phyloP scores from a whole-genome alignment of 2,797 vertebrate species.

The Myotis myotis region DNA sequence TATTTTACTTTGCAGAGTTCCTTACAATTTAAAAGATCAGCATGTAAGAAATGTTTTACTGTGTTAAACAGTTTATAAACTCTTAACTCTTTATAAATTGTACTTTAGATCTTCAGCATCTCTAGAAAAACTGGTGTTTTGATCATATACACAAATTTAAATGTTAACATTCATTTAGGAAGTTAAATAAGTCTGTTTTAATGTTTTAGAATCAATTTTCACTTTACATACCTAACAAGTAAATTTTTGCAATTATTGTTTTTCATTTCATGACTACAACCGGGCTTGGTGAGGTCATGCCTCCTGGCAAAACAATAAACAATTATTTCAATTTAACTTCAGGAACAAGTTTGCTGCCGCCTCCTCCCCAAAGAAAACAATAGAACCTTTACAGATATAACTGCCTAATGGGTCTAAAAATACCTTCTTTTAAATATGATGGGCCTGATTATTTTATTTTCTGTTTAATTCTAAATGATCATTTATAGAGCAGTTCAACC shows the following conservation, averaged over 20 bases:
- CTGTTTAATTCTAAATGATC: conserved; percentile 46
- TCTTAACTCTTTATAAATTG: conserved; percentile 22
- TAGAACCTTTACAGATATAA: conserved; percentile 63
- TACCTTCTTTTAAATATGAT: conserved; percentile 67
- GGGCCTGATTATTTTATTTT: conserved; percentile 55
- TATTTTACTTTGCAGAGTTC: not conserved
- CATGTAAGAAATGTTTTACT: not conserved
- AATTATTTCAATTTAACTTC: conserved; percentile 84
- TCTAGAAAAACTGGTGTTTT: not conserved
- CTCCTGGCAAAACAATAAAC: conserved; percentile 80
- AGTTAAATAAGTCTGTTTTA: not conserved
- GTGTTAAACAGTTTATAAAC: not conserved
- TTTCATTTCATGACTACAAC: conserved; percentile 74
- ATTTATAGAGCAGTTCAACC: conserved; percentile 31
- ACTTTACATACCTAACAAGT: conserved; percentile 67
- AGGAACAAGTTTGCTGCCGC: conserved; percentile 75
- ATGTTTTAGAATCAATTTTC: conserved; percentile 72
- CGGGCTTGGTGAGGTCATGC: conserved; percentile 78
- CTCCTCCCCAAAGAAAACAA: conserved; percentile 77
- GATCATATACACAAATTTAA: not conserved
- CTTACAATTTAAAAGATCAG: not conserved
- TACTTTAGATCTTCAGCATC: not conserved
- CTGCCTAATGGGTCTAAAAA: conserved; percentile 64
- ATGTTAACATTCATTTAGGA: conserved; percentile 36
- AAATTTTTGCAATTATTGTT: conserved; percentile 51